These are phyloP conservation scores for Tachuris rubrigastra DNA, from an alignment of 2,113 vertebrate species.

Conservation along the genomic window DNA sequence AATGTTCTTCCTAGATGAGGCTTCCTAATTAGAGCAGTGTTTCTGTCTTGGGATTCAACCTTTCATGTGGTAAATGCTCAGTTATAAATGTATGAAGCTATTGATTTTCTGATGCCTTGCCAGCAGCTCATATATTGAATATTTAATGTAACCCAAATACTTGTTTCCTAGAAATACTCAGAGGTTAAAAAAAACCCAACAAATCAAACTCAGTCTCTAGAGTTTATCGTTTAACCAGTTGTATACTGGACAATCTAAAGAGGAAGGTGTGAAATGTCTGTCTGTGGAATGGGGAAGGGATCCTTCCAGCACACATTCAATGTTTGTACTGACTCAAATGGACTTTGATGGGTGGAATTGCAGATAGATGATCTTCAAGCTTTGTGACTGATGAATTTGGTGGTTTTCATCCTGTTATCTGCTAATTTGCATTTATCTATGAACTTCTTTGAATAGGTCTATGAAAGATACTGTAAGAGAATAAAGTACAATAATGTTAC, in stretches of 20 bases:
- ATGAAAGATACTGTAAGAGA: background rate
- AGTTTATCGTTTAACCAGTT: background rate
- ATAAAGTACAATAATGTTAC: background rate
- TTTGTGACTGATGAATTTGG: background rate
- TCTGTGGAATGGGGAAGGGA: background rate
- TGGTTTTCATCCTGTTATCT: background rate
- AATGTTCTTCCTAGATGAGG: background rate
- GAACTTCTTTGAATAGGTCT: background rate
- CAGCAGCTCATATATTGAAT: conserved; percentile 23
- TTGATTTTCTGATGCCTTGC: conserved; percentile 51
- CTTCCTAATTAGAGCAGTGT: conserved; percentile 5
- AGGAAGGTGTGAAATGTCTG: background rate
- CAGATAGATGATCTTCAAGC: background rate
- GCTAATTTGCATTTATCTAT: background rate
- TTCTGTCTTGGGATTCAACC: conserved; percentile 3
- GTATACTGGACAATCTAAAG: background rate
- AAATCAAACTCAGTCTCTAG: background rate
- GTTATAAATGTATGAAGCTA: conserved; percentile 27
- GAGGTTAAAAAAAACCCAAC: background rate
- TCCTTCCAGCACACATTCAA: background rate
- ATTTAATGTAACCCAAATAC: conserved; percentile 55
- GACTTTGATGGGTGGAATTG: background rate
- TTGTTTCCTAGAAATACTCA: conserved; percentile 50
- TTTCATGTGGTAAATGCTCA: conserved; percentile 40
- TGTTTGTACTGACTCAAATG: background rate